Evolutionary conservation across 2,888 invertebrate genomes (phyloP), one percentile per base, ranked within the genome.

Genomic region (Smittia sp.): DNA sequence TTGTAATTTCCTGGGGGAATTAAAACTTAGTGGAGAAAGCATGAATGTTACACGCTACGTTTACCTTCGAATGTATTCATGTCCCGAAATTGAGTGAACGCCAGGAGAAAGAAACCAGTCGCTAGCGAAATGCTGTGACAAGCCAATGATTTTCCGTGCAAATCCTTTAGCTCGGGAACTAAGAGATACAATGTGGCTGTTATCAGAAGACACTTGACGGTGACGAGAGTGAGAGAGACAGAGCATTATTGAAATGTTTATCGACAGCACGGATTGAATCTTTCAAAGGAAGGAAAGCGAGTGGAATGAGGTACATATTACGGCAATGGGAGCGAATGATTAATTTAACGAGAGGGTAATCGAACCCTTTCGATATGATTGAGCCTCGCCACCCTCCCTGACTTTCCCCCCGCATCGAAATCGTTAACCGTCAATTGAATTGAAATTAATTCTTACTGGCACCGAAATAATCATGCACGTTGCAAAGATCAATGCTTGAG

Each of bases 111-210:
- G 70, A 81, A 81, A 7, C 81, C 82, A 1, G 79, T 76, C 2
- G 81, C 80, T 72, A 82, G 75, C 67, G 80, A 81, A 2, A 78
- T 22, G 0, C 81, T 81, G 79, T 82, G 79, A 20, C 78, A 75
- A n/a, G 80, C 80, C 72, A 82, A 74, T 1, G 79, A 80, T 72
- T 81, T 76, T 1, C 82, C 82, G 74, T 82, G 81, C 24, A 82
- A 75, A 15, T 80, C 80, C 1, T 81, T 77, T 24, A 82, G 65
- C 13, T 79, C 76, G 74, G 74, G 79, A 81, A 38, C 77, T 77
- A 9, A 81, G 80, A 32, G 79, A 24, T 13, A 80, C 75, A 1
- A 81, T 76, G 15, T 80, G 1, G 62, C 73, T 41, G 73, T 73
- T 27, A 65, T 22, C 62, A 73, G 15, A 18, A 73, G 54, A 46